Base-by-base conservation (phyloP, 1,140 invertebrate genomes). In the Dendrolimus kikuchii region DNA sequence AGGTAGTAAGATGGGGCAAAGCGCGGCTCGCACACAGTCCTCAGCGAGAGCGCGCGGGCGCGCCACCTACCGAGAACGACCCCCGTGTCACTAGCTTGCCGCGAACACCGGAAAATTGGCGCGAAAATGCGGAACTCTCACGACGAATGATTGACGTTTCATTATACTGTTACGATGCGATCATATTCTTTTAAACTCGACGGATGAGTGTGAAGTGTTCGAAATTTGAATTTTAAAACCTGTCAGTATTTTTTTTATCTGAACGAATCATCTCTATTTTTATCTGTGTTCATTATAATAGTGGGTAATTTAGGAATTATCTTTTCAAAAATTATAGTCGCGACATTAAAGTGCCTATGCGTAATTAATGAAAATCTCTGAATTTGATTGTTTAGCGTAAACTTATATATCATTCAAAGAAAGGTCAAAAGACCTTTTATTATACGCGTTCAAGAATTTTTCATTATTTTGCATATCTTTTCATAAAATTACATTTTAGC, bases 91-190 rank as follows among this genome's bases (percentile, higher is more conserved):
- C n/a, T 9, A 53, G 45, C 51, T 59, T 61, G 53, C 59, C 67
- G 64, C 69, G 72, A 67, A 64, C 55, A 59, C 64, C 67, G 78
- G 77, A 74, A 85, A 81, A 81, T 76, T 81, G 70, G 72, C 81
- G 81, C 80, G 78, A 85, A 85, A 85, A 85, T 83, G 77, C 64
- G 59, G 62, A 75, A 74, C 64, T 72, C 71, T 74, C 76, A 78
- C 68, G 69, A 65, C 66, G 64, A 61, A 59, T 61, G 65, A 74
- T 62, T 68, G 65, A 64, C 71, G 62, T 74, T 66, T 68, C 63
- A 62, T 68, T 72, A 69, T 67, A 59, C 53, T 58, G 59, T 63
- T 61, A 43, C 57, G 53, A 51, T 42, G 46, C 44, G 53, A 39
- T 48, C 49, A 60, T 50, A 51, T 36, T 10, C 54, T 42, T 44